Evolutionary conservation across 2,797 vertebrate species (phyloP), one percentile per base, ranked within the genome.

Genomic region (Rhadinocentrus ornatus): DNA sequence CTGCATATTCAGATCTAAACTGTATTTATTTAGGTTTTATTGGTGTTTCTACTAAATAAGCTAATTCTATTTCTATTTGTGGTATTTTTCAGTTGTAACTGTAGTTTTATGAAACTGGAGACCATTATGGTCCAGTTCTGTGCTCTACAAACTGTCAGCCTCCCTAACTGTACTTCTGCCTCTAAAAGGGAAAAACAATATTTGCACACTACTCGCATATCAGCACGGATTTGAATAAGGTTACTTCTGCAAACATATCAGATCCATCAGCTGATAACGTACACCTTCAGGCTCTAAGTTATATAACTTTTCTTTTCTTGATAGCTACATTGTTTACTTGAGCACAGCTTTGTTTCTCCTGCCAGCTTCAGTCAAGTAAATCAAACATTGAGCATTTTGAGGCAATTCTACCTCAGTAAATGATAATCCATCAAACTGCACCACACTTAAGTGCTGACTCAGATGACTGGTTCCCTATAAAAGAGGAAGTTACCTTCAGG

Each of bases 341-440:
- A 67, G 48, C 62, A 7, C 61, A 39, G 70, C 80, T 66, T 69
- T 18, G 22, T 56, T 70, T 44, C 61, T 81, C 64, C 64, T 64
- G 67, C 48, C 52, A 66, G 32, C 24, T 65, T 53, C 44, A 27
- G 57, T 34, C 1, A 15, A 71, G 60, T 72, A 73, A 84, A 78
- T 80, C 71, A 79, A 63, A 71, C 50, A 2, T 5, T 2, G 62
- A 73, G 37, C 71, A 60, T 75, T 81, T 74, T 35, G 53, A 76
- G 71, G 59, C 66, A 66, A 73, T 83, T 74, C 48, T 32, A 68
- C 68, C 67, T 69, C 32, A 0, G 32, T 11, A n/a, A 67, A 62
- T 73, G 35, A 76, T 77, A 73, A 75, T 79, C 82, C 62, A 81
- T 86, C 80, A 75, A 65, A 71, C 68, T 73, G 69, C 11, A 31